Conservation (phyloP, 2,797 vertebrate species). For the Odontamblyopus lacepedii region DNA sequence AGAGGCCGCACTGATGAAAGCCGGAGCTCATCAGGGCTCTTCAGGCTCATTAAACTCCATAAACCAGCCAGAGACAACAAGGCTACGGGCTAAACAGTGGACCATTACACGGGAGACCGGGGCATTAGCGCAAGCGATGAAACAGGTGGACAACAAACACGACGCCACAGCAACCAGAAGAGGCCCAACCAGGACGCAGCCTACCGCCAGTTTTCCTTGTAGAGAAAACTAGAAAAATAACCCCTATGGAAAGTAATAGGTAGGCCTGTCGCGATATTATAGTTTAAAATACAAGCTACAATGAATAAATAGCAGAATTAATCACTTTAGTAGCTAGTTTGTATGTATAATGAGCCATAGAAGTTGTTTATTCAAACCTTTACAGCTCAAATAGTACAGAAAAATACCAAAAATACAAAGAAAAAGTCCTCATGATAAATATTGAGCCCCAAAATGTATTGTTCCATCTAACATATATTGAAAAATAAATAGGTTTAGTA, state of each 20-base stretch:
- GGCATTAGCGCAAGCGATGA: background rate
- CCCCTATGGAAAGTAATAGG: background rate
- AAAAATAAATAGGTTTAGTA: too few relatives aligned
- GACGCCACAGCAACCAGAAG: background rate
- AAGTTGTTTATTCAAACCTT: too few relatives aligned
- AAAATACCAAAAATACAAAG: too few relatives aligned
- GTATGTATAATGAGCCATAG: too few relatives aligned
- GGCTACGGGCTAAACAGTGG: constrained; percentile 8
- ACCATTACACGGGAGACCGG: constrained; percentile 1
- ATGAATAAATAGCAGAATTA: too few relatives aligned
- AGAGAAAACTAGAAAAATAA: background rate
- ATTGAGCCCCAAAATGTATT: too few relatives aligned
- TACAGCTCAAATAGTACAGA: too few relatives aligned
- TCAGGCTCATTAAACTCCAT: constrained; percentile 24
- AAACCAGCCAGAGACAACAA: constrained; percentile 6
- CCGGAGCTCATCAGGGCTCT: constrained; percentile 38
- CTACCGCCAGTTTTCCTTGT: background rate
- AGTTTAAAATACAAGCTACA: too few relatives aligned
- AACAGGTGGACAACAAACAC: constrained; percentile 13
- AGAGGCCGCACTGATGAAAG: constrained; percentile 54
- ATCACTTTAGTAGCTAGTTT: too few relatives aligned
- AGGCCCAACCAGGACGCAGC: background rate
- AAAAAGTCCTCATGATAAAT: too few relatives aligned
- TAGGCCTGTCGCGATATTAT: too few relatives aligned
- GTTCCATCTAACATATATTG: too few relatives aligned